Evolutionary conservation across 1,140 invertebrate species (phyloP).

Genomic region (Dreissena rostriformis): DNA sequence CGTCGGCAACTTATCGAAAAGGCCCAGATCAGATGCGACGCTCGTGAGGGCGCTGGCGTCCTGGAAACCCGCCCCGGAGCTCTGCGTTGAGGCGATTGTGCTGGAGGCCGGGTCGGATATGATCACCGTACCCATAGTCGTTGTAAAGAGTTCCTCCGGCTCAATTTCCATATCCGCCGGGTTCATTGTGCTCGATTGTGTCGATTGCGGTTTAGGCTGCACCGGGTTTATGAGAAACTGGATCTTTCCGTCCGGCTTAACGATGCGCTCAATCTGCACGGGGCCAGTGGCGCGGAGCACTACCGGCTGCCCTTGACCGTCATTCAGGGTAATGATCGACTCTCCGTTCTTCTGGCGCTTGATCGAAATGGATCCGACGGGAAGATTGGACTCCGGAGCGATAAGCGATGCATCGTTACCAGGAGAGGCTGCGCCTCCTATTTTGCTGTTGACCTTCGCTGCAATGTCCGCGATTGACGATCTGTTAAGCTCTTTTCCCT

Average conservation of each 20-base stretch:
- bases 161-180: constrained; percentile 21
- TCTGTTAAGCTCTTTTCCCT: constrained; percentile 33
- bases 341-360: constrained; percentile 32
- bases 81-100: background rate
- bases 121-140: background rate
- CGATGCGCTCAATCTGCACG: constrained; percentile 44
- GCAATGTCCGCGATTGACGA: background rate
- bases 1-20: background rate
- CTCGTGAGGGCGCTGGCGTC: background rate
- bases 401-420: background rate
- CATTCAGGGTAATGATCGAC: constrained; percentile 43
- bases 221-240: constrained; percentile 52
- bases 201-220: background rate
- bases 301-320: constrained; percentile 45
- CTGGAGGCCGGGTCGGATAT: background rate
- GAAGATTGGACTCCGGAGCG: background rate
- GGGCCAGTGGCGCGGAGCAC: constrained; percentile 39
- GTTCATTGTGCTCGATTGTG: background rate
- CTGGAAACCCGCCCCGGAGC: background rate
- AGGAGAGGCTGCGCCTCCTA: background rate
- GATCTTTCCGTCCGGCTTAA: constrained; percentile 44
- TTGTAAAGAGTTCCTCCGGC: constrained; percentile 25
- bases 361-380: constrained; percentile 42
- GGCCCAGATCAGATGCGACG: background rate
- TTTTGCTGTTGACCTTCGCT: background rate